These are phyloP conservation scores for Muntiacus muntjak DNA, from an alignment of 2,113 vertebrate genomes.

Conservation along the genomic window DNA sequence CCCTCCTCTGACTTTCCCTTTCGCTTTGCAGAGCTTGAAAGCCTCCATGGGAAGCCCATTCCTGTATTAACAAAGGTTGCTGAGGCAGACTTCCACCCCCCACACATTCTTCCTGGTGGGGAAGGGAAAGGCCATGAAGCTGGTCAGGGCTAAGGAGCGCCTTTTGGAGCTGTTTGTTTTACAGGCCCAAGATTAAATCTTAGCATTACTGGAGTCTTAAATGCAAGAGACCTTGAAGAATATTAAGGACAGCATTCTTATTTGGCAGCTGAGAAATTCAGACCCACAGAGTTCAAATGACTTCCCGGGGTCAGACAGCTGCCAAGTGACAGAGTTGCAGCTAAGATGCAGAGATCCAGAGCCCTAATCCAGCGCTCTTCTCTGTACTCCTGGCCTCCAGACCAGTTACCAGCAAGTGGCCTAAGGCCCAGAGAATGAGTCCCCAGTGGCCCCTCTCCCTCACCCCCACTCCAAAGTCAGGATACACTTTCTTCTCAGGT, in stretches of 20 bases:
- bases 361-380: background rate
- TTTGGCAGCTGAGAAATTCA: background rate
- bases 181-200: background rate
- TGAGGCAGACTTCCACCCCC: background rate
- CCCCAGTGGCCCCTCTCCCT: rapidly evolving
- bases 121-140: background rate
- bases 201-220: background rate
- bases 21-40: background rate
- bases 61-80: background rate
- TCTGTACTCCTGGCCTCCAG: background rate
- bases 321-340: background rate
- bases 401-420: background rate
- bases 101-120: background rate
- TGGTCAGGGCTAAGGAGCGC: background rate
- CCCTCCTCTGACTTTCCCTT: background rate
- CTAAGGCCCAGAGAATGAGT: background rate
- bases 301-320: background rate
- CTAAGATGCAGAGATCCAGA: background rate
- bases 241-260: background rate
- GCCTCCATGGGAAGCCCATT: background rate
- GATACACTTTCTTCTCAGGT: conserved; percentile 92
- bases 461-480: background rate
- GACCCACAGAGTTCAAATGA: background rate
- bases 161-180: background rate
- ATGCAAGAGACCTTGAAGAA: background rate